These are phyloP conservation scores for Cydia splendana DNA, from an alignment of 1,140 invertebrate species.

Conservation along the genomic window DNA sequence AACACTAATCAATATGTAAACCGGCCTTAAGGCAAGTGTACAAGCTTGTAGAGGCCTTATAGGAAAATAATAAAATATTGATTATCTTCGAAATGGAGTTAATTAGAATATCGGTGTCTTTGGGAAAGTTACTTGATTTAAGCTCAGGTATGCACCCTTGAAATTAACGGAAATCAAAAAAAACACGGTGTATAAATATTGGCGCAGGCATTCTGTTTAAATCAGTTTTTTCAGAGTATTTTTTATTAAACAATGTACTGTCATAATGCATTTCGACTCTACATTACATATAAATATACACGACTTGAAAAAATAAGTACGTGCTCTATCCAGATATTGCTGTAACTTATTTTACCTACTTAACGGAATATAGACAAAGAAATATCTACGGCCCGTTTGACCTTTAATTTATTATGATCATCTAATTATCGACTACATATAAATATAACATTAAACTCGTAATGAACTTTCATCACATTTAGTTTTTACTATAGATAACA, in stretches of 20 bases:
- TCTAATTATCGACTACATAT: neutral
- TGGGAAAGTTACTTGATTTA: too few species aligned
- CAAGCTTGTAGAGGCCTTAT: too few species aligned
- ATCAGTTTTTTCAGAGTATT: neutral
- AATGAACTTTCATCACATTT: neutral
- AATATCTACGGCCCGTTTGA: neutral
- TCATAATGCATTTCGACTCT: neutral
- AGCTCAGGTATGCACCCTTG: too few species aligned
- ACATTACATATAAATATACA: neutral
- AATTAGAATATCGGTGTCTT: too few species aligned
- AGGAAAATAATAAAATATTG: too few species aligned
- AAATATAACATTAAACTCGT: neutral
- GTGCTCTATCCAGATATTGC: neutral
- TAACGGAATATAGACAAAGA: neutral
- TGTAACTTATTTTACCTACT: neutral
- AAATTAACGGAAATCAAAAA: too few species aligned
- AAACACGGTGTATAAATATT: too few species aligned
- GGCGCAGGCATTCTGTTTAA: neutral
- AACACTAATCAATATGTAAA: too few species aligned
- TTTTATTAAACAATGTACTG: neutral
- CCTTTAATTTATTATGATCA: neutral
- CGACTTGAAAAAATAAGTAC: too few species aligned
- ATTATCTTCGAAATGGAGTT: too few species aligned
- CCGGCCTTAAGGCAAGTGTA: too few species aligned
- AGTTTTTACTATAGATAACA: neutral